Evolutionary conservation across 1,140 invertebrate genomes (phyloP).

Genomic region (Galendromus occidentalis): DNA sequence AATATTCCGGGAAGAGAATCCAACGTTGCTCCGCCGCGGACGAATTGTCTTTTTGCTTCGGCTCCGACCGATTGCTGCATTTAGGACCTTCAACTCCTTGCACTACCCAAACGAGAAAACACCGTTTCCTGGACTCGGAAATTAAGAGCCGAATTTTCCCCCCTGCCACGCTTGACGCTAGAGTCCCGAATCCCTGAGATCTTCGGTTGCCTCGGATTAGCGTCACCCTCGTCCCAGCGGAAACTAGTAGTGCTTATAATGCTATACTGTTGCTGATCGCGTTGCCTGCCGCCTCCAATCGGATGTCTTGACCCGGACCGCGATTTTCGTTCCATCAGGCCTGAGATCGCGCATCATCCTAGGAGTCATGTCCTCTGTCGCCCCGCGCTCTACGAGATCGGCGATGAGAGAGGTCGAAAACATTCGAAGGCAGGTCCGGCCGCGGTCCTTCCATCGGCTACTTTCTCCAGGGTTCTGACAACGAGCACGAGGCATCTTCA

Average conservation of each 20-base stretch:
- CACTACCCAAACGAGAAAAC: too few relatives aligned
- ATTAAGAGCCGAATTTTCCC: slow-evolving; percentile 82
- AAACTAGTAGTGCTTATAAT: slow-evolving; percentile 72
- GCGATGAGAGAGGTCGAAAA: slow-evolving; percentile 94
- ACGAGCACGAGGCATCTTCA: slow-evolving; percentile 99
- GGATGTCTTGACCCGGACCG: slow-evolving; percentile 82
- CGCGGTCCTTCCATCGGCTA: slow-evolving; percentile 96
- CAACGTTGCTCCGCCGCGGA: too few relatives aligned
- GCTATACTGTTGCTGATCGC: slow-evolving; percentile 85
- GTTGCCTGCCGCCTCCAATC: slow-evolving; percentile 89
- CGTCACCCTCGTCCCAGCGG: slow-evolving; percentile 90
- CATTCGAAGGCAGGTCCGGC: slow-evolving; percentile 94
- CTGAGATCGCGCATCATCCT: slow-evolving; percentile 50
- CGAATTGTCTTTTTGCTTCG: too few relatives aligned
- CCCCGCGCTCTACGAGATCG: slow-evolving; percentile 96
- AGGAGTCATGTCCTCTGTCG: slow-evolving; percentile 62
- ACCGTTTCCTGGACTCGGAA: too few relatives aligned
- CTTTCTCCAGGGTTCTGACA: slow-evolving; percentile 94
- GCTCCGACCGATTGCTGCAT: too few relatives aligned
- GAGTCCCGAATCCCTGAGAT: slow-evolving; percentile 99
- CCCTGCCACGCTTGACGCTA: slow-evolving; percentile 98
- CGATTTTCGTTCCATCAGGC: slow-evolving; percentile 62
- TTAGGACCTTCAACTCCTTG: too few relatives aligned
- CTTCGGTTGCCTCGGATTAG: slow-evolving; percentile 64
- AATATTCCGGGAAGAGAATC: too few relatives aligned